Evolutionary conservation across 2,797 vertebrate genomes (phyloP), one percentile per base, ranked within the genome.

Genomic region (Mionectes olivaceus): DNA sequence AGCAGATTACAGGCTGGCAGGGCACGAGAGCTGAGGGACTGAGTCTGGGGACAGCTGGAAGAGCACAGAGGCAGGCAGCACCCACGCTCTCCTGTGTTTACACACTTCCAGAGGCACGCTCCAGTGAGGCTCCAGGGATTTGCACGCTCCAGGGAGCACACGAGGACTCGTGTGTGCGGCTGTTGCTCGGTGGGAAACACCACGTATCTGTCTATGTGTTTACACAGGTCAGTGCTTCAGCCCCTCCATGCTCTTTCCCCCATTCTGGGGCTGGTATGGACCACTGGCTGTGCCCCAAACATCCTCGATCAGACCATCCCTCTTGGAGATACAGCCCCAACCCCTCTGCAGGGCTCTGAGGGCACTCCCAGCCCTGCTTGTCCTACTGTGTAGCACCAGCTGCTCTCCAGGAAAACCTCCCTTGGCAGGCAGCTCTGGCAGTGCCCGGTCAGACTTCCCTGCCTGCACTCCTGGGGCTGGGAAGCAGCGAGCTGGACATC

Each of bases 111-210:
- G 71, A 19, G 1, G 0, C 60, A 33, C 0, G 0, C 37, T 64
- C 43, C 0, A 0, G 39, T 0, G 0, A 32, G 2, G 35, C 49
- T 39, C 49, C 28, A 12, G 46, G 21, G 57, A 15, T 50, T 9
- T 53, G 76, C 80, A 92, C 1, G 0, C 83, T 74, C 69, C 77
- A 71, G 53, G 0, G 1, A 47, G 67, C 11, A 0, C 46, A 43
- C 3, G 3, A 88, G 47, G 75, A 44, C 47, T 15, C 4, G 1
- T 0, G 1, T 28, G 53, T 30, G n/a, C 23, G 35, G 70, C 80
- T 83, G 53, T 70, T 71, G 75, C 53, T 60, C 19, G 30, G 47
- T 23, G 47, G n/a, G 70, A 76, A 78, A 49, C 18, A 10, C 12
- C 50, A 11, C 0, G 0, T 9, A 50, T 27, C 43, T 65, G 28